These are phyloP conservation scores for Carassius auratus DNA, from an alignment of 2,113 vertebrate genomes.

Conservation along the genomic window DNA sequence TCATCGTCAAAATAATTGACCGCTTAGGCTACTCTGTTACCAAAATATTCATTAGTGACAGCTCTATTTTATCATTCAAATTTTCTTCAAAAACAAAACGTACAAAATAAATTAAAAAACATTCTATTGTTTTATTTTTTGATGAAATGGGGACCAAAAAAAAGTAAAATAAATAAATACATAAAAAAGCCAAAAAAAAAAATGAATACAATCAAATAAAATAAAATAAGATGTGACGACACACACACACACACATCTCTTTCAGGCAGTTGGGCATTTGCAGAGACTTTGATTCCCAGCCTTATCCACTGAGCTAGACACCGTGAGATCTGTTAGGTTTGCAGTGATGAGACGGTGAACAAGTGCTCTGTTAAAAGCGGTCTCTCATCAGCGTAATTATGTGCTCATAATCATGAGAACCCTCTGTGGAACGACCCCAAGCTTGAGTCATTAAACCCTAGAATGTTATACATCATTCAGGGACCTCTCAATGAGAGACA, in stretches of 20 bases:
- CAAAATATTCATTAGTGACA: no score
- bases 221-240: neutral
- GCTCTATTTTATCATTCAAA: no score
- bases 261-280: neutral
- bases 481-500: neutral
- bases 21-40: no score
- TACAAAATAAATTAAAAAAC: neutral
- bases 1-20: no score
- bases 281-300: neutral
- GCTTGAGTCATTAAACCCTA: slow-evolving; percentile 14
- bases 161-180: neutral
- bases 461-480: slow-evolving; percentile 17
- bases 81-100: neutral
- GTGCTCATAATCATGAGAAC: neutral
- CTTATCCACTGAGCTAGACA: neutral
- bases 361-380: slow-evolving; percentile 3
- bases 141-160: no score
- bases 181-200: neutral
- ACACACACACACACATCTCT: neutral
- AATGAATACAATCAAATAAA: neutral
- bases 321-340: slow-evolving; percentile 1
- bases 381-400: slow-evolving; percentile 21
- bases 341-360: slow-evolving; percentile 24
- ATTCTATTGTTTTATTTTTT: no score
- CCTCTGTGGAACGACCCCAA: neutral